Conservation (phyloP, 2,888 invertebrate species). For the Crioceris asparagi region DNA sequence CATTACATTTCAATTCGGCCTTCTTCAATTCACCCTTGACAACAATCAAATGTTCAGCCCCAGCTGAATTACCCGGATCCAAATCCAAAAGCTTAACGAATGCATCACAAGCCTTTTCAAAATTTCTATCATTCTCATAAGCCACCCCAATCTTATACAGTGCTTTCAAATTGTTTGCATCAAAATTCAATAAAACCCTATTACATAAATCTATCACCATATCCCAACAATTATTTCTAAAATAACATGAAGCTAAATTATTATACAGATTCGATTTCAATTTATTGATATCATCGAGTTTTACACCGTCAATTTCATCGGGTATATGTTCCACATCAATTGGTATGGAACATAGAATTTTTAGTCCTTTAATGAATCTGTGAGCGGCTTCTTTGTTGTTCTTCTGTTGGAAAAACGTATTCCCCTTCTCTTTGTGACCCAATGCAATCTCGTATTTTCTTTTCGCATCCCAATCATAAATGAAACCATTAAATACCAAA, state of each 20-base stretch:
- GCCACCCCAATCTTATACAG: conserved; percentile 42
- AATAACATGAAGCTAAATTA: conserved; percentile 74
- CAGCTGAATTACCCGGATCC: conserved; percentile 57
- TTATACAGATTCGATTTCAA: conserved; percentile 62
- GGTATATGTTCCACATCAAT: conserved; percentile 36
- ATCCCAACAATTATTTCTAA: conserved; percentile 55
- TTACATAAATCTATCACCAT: conserved; percentile 53
- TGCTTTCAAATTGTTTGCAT: conserved; percentile 39
- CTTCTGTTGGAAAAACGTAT: conserved; percentile 49
- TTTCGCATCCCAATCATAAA: conserved; percentile 36
- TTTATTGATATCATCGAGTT: conserved; percentile 42
- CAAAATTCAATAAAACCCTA: conserved; percentile 38
- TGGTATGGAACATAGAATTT: conserved; percentile 57
- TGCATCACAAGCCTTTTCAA: conserved; percentile 52
- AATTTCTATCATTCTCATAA: conserved; percentile 47
- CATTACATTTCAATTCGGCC: conserved; percentile 47
- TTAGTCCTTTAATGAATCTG: conserved; percentile 62
- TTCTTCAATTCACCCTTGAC: conserved; percentile 47
- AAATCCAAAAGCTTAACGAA: conserved; percentile 45
- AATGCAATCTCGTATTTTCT: conserved; percentile 37
- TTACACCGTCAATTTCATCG: conserved; percentile 42
- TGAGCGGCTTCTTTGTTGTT: conserved; percentile 55
- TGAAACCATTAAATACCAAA: conserved; percentile 35
- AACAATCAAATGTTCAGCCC: conserved; percentile 46
- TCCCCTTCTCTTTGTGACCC: conserved; percentile 42